Percentiles rank a stretch among this genome's conserved stretches.
Evolutionary conservation across 2,888 invertebrate genomes (phyloP).

Genomic region (Ornithoptera priamus): DNA sequence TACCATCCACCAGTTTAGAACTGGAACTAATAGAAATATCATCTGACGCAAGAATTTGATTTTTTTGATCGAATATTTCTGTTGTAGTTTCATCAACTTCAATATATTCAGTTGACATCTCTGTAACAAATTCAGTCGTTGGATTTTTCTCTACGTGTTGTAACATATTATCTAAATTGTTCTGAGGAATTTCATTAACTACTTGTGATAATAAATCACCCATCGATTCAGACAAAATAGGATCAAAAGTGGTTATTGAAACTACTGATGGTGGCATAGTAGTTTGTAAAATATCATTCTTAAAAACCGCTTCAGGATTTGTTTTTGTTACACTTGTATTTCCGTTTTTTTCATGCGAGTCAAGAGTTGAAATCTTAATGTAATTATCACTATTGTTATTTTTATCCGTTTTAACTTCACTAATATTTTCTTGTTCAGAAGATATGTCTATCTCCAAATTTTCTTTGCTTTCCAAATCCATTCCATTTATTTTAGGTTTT

Average conservation of each 20-base stretch:
- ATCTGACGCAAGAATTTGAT: neutral
- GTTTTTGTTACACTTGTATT: slow-evolving; percentile 30
- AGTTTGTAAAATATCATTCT: slow-evolving; percentile 31
- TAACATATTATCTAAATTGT: slow-evolving; percentile 27
- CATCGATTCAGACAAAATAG: slow-evolving; percentile 70
- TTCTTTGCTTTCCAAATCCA: slow-evolving; percentile 69
- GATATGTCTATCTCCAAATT: slow-evolving; percentile 66
- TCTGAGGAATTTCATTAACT: slow-evolving; percentile 44
- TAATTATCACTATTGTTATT: slow-evolving; percentile 50
- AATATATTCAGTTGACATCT: slow-evolving; percentile 38
- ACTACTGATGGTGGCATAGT: slow-evolving; percentile 34
- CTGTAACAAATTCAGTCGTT: slow-evolving; percentile 42
- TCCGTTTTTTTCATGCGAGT: slow-evolving; percentile 48
- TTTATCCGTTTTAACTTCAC: slow-evolving; percentile 37
- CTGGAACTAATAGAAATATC: neutral
- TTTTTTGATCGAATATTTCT: slow-evolving; percentile 19
- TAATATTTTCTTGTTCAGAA: slow-evolving; percentile 42
- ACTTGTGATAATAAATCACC: slow-evolving; percentile 75
- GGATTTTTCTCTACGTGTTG: slow-evolving; percentile 31
- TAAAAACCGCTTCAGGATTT: neutral
- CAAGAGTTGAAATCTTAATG: slow-evolving; percentile 66
- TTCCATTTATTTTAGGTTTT: slow-evolving; percentile 47
- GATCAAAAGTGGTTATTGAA: slow-evolving; percentile 55
- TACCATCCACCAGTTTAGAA: slow-evolving; percentile 25
- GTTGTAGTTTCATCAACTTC: slow-evolving; percentile 28